Evolutionary conservation across 2,888 invertebrate species (phyloP).

Genomic region (Operophtera brumata): DNA sequence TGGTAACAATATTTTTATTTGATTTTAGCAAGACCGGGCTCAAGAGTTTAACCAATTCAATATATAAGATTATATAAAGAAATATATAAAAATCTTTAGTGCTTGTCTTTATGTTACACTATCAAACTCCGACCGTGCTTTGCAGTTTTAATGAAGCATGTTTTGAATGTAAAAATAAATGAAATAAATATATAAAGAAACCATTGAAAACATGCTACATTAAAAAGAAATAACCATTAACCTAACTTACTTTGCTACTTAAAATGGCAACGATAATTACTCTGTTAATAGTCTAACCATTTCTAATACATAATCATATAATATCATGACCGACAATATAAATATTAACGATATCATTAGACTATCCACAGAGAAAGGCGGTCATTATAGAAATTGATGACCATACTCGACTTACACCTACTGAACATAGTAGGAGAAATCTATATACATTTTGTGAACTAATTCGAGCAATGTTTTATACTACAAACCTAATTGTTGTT

Average conservation of each 20-base stretch:
- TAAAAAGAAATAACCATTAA: slow-evolving; percentile 34
- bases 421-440: slow-evolving; percentile 40
- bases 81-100: not conserved
- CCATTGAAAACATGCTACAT: slow-evolving; percentile 14
- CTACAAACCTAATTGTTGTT: too few species aligned
- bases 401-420: slow-evolving; percentile 33
- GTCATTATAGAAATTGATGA: slow-evolving; percentile 40
- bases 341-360: slow-evolving; percentile 52
- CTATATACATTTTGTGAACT: slow-evolving; percentile 1
- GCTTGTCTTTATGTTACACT: slow-evolving; percentile 45
- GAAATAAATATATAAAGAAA: slow-evolving; percentile 1
- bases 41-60: slow-evolving; percentile 62
- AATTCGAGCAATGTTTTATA: too few species aligned
- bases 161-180: slow-evolving; percentile 7
- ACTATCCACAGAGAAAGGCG: slow-evolving; percentile 42
- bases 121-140: slow-evolving; percentile 53
- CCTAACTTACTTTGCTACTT: slow-evolving; percentile 46
- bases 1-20: slow-evolving; percentile 14
- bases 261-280: slow-evolving; percentile 62
- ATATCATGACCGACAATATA: slow-evolving; percentile 9
- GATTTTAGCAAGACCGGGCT: slow-evolving; percentile 49
- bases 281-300: slow-evolving; percentile 43
- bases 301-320: slow-evolving; percentile 38
- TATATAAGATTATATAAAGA: not conserved
- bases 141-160: slow-evolving; percentile 7